These are phyloP conservation scores for Perodicticus potto DNA, from an alignment of 2,797 vertebrate species.

Conservation along the genomic window DNA sequence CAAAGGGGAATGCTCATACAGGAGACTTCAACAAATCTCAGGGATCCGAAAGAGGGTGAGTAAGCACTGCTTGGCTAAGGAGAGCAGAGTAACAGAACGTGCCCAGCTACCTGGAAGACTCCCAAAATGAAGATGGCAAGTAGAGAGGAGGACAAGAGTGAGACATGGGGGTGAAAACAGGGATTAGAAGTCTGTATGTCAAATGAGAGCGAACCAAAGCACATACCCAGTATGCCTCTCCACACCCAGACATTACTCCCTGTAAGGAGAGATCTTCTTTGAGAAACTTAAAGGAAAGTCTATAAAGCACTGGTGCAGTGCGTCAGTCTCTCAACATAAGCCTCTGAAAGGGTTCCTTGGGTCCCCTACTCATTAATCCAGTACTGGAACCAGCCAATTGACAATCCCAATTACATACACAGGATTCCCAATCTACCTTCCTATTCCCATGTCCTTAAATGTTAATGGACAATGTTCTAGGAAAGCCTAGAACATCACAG, in stretches of 20 bases:
- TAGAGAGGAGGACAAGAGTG: neutral
- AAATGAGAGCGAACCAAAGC: neutral
- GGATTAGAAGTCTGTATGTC: neutral
- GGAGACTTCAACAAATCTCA: neutral
- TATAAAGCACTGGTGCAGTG: neutral
- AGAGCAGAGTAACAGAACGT: neutral
- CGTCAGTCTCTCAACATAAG: neutral
- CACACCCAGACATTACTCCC: neutral
- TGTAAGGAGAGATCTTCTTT: neutral
- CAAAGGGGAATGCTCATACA: neutral
- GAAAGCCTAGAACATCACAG: neutral
- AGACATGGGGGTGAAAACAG: neutral
- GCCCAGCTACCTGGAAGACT: neutral
- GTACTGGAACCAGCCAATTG: neutral
- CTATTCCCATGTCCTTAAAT: neutral
- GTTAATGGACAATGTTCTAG: neutral
- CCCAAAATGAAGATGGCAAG: neutral
- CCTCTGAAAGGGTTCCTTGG: neutral
- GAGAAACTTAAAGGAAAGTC: neutral
- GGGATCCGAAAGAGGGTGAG: neutral
- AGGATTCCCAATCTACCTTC: neutral
- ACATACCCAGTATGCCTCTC: neutral
- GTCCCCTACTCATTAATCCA: neutral
- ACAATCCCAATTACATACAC: too few species aligned
- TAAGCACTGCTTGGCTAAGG: accelerated